phyloP scores from a whole-genome alignment of 2,797 vertebrate species.

The Lepilemur ruficaudatus region DNA sequence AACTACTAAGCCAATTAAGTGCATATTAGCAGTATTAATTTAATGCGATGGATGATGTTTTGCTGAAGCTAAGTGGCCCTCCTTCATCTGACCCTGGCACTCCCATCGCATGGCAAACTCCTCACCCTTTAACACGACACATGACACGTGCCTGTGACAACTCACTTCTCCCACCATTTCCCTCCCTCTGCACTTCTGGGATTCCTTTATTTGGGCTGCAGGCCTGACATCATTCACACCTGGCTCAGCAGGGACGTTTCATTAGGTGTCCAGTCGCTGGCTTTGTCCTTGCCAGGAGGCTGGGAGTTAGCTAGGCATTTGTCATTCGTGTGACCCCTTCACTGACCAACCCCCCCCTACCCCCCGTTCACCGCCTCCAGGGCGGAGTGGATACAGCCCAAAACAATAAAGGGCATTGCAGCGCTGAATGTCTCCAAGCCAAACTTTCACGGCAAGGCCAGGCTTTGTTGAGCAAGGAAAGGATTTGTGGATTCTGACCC shows the following conservation, averaged over 20 bases:
- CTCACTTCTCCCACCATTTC: not conserved
- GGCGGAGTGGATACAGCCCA: not conserved
- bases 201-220: not conserved
- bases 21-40: not conserved
- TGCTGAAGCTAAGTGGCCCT: not conserved
- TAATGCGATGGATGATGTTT: not conserved
- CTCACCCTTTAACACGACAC: not conserved
- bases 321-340: not conserved
- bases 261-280: not conserved
- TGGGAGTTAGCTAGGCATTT: not conserved
- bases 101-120: accelerated
- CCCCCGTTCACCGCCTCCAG: not conserved
- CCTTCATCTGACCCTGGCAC: not conserved
- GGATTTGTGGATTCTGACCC: not conserved
- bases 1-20: not conserved
- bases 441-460: not conserved
- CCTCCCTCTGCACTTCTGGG: not conserved
- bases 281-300: not conserved
- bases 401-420: not conserved
- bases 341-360: not conserved
- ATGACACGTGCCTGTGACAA: accelerated
- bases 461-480: not conserved
- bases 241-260: not conserved
- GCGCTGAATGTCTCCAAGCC: not conserved
- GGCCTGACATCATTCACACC: not conserved